Evolutionary conservation across 2,113 vertebrate genomes (phyloP), one percentile per base, ranked within the genome.

Genomic region (Tragelaphus buxtoni): DNA sequence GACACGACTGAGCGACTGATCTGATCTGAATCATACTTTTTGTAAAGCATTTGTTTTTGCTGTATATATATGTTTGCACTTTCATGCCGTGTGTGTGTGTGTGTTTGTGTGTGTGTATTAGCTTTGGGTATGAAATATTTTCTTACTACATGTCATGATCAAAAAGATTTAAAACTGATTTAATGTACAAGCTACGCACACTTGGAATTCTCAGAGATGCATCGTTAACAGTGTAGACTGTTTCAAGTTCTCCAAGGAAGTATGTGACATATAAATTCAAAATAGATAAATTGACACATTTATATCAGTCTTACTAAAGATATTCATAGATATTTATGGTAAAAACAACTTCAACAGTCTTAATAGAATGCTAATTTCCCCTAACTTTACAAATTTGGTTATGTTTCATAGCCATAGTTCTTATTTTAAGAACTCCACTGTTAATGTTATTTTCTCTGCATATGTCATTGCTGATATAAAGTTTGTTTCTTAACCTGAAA

Each of bases 401-500:
- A 77, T 86, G 63, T 7, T 96, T 96, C 12, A 32, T 49, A 87
- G 51, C 17, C 4, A n/a, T n/a, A n/a, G n/a, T n/a, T n/a, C n/a
- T 65, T 95, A 80, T 96, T 96, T 94, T 82, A 95, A 93, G 90
- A 91, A 86, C 2, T 26, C 58, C 42, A 83, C n/a, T 90, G 84
- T 80, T 76, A 82, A 82, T 91, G 20, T 94, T 24, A 79, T 79
- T 95, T 92, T 93, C 51, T 91, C 45, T 63, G 63, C 69, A 91
- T 11, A 92, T 56, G 61, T 82, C 35, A 91, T 72, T 69, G 9
- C 17, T 91, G 47, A 74, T 65, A 87, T 1, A 5, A 72, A 72
- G 53, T 95, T 89, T 87, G 2, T 65, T 91, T 90, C 53, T 84
- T 93, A 96, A 60, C 32, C 39, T 80, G 53, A 77, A 92, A 86